Base-by-base conservation (phyloP, 2,888 invertebrate genomes). In the Brachynemurus nebulosus region DNA sequence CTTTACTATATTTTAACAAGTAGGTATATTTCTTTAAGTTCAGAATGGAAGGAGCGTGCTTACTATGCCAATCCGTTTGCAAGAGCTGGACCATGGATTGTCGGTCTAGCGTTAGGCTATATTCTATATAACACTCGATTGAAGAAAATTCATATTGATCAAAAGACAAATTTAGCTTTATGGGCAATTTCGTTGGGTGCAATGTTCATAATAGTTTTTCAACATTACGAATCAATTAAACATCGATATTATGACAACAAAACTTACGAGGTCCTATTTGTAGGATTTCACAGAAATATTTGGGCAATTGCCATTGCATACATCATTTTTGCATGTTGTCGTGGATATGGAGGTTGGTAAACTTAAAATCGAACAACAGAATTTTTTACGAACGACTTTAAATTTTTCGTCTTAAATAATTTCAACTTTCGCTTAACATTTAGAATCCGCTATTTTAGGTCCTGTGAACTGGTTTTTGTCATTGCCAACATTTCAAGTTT, bases 381-480 rank as follows among this genome's bases (percentile, higher is more conserved):
- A n/a, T n/a, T n/a, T n/a, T n/a, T n/a, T n/a, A n/a, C n/a, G n/a
- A n/a, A n/a, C n/a, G n/a, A n/a, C n/a, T n/a, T n/a, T n/a, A n/a
- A n/a, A n/a, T n/a, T n/a, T n/a, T n/a, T n/a, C n/a, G n/a, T n/a
- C n/a, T n/a, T n/a, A n/a, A n/a, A n/a, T n/a, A n/a, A n/a, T n/a
- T n/a, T n/a, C n/a, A n/a, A n/a, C n/a, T n/a, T n/a, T n/a, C n/a
- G n/a, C n/a, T n/a, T n/a, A n/a, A n/a, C n/a, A n/a, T n/a, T n/a
- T n/a, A n/a, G n/a, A n/a, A n/a, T n/a, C n/a, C n/a, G n/a, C n/a
- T n/a, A 6, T 57, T 56, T 44, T 27, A 70, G 70, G 70, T 51
- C 63, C 67, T 2, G 55, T 71, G 4, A 69, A 71, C 53, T 68
- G 66, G 63, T 65, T 71, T 48, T 56, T 71, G 0, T 68, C 68